A percentile compares a stretch with the other conserved stretches of the same genome.
Conservation (phyloP, 2,888 invertebrate species). For the Apamea epomidion region DNA sequence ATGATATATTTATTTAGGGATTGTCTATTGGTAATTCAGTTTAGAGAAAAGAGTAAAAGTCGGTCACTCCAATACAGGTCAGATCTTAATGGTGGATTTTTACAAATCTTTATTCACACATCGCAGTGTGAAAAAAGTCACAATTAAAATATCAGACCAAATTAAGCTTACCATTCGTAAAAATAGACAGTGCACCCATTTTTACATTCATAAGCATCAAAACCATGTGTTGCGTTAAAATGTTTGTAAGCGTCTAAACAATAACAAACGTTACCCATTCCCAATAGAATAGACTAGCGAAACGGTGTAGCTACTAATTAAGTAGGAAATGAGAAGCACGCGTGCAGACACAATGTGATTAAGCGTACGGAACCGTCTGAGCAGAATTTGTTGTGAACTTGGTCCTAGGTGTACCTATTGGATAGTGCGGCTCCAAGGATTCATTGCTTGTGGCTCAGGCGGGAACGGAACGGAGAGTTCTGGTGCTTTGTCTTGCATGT, state of each 20-base stretch:
- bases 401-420: conserved; percentile 21
- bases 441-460: conserved; percentile 17
- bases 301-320: conserved; percentile 49
- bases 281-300: conserved; percentile 22
- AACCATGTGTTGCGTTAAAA: not conserved
- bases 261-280: conserved; percentile 16
- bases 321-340: conserved; percentile 56
- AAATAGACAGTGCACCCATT: not conserved
- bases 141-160: too few relatives aligned
- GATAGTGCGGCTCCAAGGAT: conserved; percentile 9
- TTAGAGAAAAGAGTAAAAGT: not conserved
- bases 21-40: conserved; percentile 15
- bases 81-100: not conserved
- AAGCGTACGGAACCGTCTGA: conserved; percentile 46
- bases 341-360: conserved; percentile 58
- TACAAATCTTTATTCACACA: not conserved
- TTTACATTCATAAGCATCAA: not conserved
- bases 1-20: conserved; percentile 18
- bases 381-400: conserved; percentile 53
- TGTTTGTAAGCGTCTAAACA: not conserved
- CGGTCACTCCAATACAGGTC: not conserved
- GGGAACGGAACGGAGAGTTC: not conserved
- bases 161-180: not conserved
- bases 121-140: not conserved
- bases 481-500: conserved; percentile 27